Evolutionary conservation across 2,888 invertebrate genomes (phyloP).

Genomic region (Eristalis tenax): DNA sequence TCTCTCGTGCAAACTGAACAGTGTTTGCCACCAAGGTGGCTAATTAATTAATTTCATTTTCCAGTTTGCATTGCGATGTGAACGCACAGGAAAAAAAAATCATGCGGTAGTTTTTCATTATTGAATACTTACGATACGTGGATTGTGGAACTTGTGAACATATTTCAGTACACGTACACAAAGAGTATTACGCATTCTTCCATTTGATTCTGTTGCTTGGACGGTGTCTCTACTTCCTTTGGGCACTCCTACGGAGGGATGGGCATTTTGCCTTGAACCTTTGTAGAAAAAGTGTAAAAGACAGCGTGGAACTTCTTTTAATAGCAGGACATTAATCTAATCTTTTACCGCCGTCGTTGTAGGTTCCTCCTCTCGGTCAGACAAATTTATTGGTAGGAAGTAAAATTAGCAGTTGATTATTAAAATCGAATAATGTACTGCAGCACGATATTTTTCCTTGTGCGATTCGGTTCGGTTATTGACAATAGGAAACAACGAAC

Average conservation of each 20-base stretch:
- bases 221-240: background rate
- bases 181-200: background rate
- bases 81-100: conserved; percentile 34
- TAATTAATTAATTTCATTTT: conserved; percentile 72
- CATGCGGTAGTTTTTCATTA: conserved; percentile 34
- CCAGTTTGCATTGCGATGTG: conserved; percentile 60
- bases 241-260: no score
- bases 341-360: no score
- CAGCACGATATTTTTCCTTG: no score
- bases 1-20: conserved; percentile 60
- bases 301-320: no score
- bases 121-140: conserved; percentile 42
- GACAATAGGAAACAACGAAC: background rate
- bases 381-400: no score
- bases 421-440: background rate
- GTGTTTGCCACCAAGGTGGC: conserved; percentile 70
- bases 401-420: background rate
- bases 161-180: background rate
- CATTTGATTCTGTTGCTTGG: background rate
- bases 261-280: no score
- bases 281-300: no score
- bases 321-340: no score
- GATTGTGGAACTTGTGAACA: conserved; percentile 25
- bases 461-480: background rate
- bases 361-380: no score